Evolutionary conservation across 2,113 vertebrate species (phyloP).

Genomic region (Merops nubicus): DNA sequence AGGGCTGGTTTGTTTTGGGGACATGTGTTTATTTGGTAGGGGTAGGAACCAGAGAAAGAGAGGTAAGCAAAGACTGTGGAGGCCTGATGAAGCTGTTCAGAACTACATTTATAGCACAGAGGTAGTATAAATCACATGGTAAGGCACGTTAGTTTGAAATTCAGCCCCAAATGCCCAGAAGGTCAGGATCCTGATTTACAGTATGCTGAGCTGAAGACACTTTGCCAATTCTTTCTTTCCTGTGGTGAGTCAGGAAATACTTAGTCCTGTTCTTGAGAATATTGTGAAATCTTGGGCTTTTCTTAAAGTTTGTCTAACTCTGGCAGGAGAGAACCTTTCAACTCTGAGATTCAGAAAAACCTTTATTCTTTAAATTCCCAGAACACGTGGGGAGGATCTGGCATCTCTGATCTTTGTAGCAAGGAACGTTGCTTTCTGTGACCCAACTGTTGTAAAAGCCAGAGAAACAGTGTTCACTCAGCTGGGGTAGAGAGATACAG

Average conservation of each 20-base stretch:
- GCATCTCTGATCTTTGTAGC: neutral
- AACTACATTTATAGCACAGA: neutral
- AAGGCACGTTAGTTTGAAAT: neutral
- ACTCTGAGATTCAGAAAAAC: neutral
- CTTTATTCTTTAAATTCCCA: neutral
- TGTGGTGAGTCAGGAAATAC: neutral
- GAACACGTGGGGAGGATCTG: neutral
- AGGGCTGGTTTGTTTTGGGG: neutral
- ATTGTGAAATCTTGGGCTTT: neutral
- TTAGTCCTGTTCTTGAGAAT: neutral
- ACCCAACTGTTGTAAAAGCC: fast-evolving
- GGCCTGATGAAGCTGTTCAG: neutral
- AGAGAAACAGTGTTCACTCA: fast-evolving
- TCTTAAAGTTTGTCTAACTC: neutral
- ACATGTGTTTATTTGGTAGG: neutral
- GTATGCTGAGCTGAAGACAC: neutral
- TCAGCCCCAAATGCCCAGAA: neutral
- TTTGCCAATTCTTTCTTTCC: neutral
- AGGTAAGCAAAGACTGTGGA: neutral
- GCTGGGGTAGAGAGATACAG: neutral
- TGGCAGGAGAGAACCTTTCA: neutral
- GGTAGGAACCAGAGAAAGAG: neutral
- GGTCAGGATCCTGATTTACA: neutral
- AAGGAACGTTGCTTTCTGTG: neutral
- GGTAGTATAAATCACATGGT: neutral